phyloP scores from a whole-genome alignment of 1,140 invertebrate species.

The Temnothorax nylanderi region DNA sequence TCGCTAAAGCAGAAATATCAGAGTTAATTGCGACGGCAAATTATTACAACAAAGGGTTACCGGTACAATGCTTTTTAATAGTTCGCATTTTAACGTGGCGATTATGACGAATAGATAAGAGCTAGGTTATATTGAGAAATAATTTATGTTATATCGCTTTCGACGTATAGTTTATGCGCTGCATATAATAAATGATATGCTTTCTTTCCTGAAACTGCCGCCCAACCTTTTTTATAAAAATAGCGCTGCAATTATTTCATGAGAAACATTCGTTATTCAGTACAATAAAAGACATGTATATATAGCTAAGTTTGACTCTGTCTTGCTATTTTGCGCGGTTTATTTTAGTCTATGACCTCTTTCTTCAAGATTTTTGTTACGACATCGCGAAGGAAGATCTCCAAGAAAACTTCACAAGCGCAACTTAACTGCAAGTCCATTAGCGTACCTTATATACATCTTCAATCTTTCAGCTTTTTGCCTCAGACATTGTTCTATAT shows the following conservation, averaged over 20 bases:
- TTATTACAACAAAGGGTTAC: background rate
- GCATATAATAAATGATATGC: background rate
- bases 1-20: background rate
- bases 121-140: background rate
- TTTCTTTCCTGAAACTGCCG: background rate
- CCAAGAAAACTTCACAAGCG: background rate
- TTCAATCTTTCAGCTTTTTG: conserved; percentile 15
- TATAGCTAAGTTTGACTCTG: background rate
- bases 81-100: background rate
- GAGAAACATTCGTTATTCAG: background rate
- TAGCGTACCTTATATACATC: conserved; percentile 23
- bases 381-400: background rate
- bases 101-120: background rate
- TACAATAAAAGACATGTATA: background rate
- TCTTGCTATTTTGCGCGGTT: background rate
- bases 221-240: background rate
- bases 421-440: conserved; percentile 37
- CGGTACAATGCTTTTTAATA: background rate
- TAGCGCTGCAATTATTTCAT: background rate
- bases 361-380: conserved; percentile 23
- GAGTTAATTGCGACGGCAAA: background rate
- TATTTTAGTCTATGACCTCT: conserved; percentile 23
- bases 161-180: background rate
- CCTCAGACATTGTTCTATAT: background rate
- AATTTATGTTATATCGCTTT: background rate